Percentiles rank a stretch among this genome's conserved stretches.
Conservation (phyloP, 2,113 vertebrate species). For the Chaenocephalus aceratus region DNA sequence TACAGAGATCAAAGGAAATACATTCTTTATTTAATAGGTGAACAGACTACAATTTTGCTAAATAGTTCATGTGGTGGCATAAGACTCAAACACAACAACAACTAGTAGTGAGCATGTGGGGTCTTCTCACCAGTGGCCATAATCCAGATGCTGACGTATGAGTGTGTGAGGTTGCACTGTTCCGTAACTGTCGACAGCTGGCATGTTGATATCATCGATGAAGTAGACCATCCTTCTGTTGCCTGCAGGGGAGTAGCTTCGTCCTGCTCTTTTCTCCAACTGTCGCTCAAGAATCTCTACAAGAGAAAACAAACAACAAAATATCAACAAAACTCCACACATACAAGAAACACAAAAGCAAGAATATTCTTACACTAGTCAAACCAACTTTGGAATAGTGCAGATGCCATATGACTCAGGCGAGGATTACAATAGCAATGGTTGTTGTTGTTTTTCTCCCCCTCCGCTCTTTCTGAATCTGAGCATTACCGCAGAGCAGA, state of each 20-base stretch:
- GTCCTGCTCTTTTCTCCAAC: constrained; percentile 86
- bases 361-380: not conserved
- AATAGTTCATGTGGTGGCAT: not conserved
- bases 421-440: not conserved
- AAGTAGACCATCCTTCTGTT: constrained; percentile 86
- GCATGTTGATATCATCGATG: constrained; percentile 88
- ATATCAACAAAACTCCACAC: not conserved
- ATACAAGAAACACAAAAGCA: not conserved
- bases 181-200: constrained; percentile 83
- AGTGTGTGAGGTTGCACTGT: constrained; percentile 84
- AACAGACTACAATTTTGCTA: not conserved
- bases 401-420: not conserved
- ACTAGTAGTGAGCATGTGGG: not conserved
- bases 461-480: not conserved
- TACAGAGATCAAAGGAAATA: constrained; percentile 27
- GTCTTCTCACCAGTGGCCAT: constrained; percentile 83
- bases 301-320: constrained; percentile 20
- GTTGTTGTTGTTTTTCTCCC: not conserved
- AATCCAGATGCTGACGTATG: constrained; percentile 85
- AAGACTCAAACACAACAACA: not conserved
- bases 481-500: constrained; percentile 72
- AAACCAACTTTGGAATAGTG: not conserved
- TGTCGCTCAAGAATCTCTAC: constrained; percentile 85
- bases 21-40: not conserved
- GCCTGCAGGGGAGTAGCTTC: constrained; percentile 82